Conservation (phyloP, 1,140 invertebrate genomes). For the Neuroterus valhalla region DNA sequence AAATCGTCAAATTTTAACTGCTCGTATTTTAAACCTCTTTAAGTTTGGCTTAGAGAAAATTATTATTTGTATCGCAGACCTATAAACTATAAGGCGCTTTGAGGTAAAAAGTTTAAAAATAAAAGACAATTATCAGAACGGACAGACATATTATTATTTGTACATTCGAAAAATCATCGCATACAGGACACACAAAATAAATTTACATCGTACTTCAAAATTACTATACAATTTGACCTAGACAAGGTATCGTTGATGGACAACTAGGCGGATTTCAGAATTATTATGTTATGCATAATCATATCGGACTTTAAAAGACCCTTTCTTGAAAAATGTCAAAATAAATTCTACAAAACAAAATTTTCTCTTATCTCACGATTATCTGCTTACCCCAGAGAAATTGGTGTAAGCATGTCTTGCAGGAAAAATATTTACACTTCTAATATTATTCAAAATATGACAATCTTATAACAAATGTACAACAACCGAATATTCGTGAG, state of each 20-base stretch:
- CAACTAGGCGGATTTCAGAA: conserved; percentile 4
- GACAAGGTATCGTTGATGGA: not conserved
- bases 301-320: conserved; percentile 15
- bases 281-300: not conserved
- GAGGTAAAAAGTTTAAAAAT: not conserved
- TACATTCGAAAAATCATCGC: conserved; percentile 12
- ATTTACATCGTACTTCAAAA: not conserved
- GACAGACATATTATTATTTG: conserved; percentile 26
- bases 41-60: too few relatives aligned
- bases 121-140: not conserved
- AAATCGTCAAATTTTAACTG: too few relatives aligned
- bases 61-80: not conserved
- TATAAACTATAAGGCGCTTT: not conserved
- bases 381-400: not conserved
- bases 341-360: conserved; percentile 13
- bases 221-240: conserved; percentile 1
- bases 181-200: conserved; percentile 24
- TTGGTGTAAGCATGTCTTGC: conserved; percentile 11
- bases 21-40: too few relatives aligned
- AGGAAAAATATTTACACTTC: conserved; percentile 49
- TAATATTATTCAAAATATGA: conserved; percentile 60
- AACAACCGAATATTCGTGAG: conserved; percentile 33
- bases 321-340: conserved; percentile 29
- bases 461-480: conserved; percentile 45
- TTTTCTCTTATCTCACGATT: not conserved